Evolutionary conservation across 2,797 vertebrate species (phyloP).

Genomic region (Melanotaenia boesemani): DNA sequence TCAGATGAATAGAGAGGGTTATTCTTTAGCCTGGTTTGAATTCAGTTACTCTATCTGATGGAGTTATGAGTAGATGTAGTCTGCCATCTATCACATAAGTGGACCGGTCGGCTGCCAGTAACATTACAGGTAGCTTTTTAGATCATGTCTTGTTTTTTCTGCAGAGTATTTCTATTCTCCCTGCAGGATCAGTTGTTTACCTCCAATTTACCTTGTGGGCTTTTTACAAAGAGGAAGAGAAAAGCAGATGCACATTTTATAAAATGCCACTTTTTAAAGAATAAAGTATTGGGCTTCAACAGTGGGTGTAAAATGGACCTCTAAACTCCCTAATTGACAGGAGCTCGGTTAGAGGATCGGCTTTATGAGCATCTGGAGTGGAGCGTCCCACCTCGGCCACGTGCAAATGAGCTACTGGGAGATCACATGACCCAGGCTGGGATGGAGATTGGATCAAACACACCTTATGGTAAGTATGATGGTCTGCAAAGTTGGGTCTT

Average conservation of each 20-base stretch:
- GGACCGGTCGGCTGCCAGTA: slow-evolving; percentile 27
- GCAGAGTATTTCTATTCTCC: slow-evolving; percentile 12
- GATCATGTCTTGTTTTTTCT: slow-evolving; percentile 14
- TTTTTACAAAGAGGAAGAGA: neutral
- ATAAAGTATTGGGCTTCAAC: neutral
- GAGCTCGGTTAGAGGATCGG: slow-evolving; percentile 94
- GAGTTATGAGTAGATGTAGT: slow-evolving; percentile 44
- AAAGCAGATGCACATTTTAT: neutral
- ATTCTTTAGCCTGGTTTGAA: slow-evolving; percentile 34
- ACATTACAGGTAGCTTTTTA: slow-evolving; percentile 24
- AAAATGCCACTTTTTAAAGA: neutral
- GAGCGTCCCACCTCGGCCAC: slow-evolving; percentile 88
- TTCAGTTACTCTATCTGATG: slow-evolving; percentile 54
- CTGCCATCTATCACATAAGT: slow-evolving; percentile 46
- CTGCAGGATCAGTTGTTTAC: slow-evolving; percentile 16
- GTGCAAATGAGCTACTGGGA: slow-evolving; percentile 90
- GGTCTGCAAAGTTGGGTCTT: neutral
- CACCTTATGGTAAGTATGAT: slow-evolving; percentile 89
- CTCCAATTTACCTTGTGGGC: neutral
- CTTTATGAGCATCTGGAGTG: slow-evolving; percentile 95
- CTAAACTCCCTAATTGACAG: slow-evolving; percentile 70
- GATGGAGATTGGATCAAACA: slow-evolving; percentile 92
- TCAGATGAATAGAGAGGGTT: slow-evolving; percentile 34
- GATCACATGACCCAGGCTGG: slow-evolving; percentile 94
- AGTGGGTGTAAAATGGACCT: too few species aligned